Evolutionary conservation across 2,888 invertebrate genomes (phyloP).

Genomic region (Protophormia terraenovae): DNA sequence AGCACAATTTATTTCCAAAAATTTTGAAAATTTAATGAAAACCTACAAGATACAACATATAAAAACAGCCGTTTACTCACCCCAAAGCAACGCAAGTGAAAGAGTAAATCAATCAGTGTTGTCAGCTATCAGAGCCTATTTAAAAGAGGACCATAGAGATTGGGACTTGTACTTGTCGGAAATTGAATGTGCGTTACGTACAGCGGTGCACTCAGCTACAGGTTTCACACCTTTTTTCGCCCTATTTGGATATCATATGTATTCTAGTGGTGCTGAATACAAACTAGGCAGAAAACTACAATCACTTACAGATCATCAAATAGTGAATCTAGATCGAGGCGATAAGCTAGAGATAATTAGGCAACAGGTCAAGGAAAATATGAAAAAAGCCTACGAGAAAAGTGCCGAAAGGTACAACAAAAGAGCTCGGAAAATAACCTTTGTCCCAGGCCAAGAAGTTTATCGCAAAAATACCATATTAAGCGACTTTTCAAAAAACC

Average conservation of each 20-base stretch:
- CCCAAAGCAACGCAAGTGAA: neutral
- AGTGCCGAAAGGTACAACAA: conserved; percentile 1
- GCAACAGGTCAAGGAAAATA: neutral
- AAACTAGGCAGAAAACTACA: neutral
- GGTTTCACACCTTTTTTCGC: neutral
- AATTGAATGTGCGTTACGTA: conserved; percentile 6
- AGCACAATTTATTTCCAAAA: neutral
- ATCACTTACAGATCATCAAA: neutral
- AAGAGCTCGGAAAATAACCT: neutral
- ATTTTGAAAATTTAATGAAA: neutral
- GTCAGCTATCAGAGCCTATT: neutral
- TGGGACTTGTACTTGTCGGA: neutral
- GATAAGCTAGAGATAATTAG: neutral
- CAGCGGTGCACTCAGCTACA: neutral
- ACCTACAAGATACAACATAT: neutral
- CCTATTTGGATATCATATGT: conserved; percentile 9
- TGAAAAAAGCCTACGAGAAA: neutral
- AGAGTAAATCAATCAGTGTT: neutral
- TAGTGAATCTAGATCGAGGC: neutral
- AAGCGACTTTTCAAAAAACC: neutral
- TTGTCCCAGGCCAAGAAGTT: conserved; percentile 21
- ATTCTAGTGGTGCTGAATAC: neutral
- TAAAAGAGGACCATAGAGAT: neutral
- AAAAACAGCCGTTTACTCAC: neutral
- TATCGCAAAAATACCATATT: neutral